Conservation (phyloP, 1,140 invertebrate species). For the Brachionus sp. region DNA sequence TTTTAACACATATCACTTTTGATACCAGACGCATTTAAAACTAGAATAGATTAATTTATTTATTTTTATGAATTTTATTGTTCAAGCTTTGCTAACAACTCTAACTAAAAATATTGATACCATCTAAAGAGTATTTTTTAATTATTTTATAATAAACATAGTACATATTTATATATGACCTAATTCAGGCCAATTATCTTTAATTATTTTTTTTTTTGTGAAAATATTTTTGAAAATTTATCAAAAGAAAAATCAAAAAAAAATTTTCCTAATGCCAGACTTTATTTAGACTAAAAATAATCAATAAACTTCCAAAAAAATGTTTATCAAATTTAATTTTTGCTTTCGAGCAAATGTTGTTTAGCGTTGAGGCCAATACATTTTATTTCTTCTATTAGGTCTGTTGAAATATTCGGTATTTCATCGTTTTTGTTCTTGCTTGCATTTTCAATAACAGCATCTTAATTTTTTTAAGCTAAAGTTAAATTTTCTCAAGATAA, state of each 20-base stretch:
- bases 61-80: neutral
- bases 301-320: neutral
- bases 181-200: neutral
- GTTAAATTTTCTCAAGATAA: neutral
- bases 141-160: neutral
- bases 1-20: neutral
- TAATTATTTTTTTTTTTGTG: neutral
- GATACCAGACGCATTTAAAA: neutral
- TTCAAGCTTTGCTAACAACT: neutral
- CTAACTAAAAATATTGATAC: neutral
- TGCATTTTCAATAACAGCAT: slow-evolving; percentile 38
- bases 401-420: neutral
- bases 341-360: slow-evolving; percentile 3
- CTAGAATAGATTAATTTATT: neutral
- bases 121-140: neutral
- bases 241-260: neutral
- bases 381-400: neutral
- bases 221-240: neutral
- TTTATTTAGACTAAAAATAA: slow-evolving; percentile 1
- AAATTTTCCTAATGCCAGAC: neutral
- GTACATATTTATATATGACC: neutral
- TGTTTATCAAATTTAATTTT: slow-evolving; percentile 23
- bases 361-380: neutral
- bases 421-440: slow-evolving; percentile 10
- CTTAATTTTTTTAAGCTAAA: neutral